Conservation (phyloP, 2,797 vertebrate genomes). For the Tinamus major region DNA sequence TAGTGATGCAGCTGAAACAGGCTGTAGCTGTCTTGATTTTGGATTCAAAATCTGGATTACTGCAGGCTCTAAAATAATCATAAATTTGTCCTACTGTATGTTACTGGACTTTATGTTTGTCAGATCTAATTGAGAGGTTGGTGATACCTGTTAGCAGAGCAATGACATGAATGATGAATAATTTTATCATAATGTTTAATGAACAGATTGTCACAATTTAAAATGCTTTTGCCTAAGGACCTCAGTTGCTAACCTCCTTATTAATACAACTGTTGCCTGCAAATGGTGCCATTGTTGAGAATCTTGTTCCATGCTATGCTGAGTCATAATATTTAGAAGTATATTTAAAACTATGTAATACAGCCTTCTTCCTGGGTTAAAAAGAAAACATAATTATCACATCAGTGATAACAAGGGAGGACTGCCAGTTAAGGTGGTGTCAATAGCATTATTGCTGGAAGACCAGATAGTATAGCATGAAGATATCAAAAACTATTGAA, state of each 20-base stretch:
- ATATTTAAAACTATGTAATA: constrained; percentile 26
- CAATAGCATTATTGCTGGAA: neutral
- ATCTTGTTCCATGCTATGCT: neutral
- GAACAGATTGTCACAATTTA: constrained; percentile 11
- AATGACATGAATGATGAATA: neutral
- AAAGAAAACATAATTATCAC: neutral
- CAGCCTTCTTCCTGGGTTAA: neutral
- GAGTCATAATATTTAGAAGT: constrained; percentile 33
- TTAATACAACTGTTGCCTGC: neutral
- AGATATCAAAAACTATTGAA: neutral
- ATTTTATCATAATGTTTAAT: neutral
- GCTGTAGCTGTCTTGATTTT: neutral
- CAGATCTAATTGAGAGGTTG: neutral
- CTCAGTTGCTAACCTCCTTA: constrained; percentile 16
- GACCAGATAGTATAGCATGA: neutral
- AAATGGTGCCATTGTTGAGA: constrained; percentile 10
- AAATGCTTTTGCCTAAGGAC: constrained; percentile 39
- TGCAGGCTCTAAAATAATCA: neutral
- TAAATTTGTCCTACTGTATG: neutral
- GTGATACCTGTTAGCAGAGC: neutral
- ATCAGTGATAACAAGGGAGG: neutral
- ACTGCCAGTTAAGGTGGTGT: neutral
- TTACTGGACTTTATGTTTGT: neutral
- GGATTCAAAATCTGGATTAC: neutral
- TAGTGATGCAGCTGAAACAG: neutral